phyloP scores from a whole-genome alignment of 2,888 invertebrate genomes.

The Miltochrista miniata region DNA sequence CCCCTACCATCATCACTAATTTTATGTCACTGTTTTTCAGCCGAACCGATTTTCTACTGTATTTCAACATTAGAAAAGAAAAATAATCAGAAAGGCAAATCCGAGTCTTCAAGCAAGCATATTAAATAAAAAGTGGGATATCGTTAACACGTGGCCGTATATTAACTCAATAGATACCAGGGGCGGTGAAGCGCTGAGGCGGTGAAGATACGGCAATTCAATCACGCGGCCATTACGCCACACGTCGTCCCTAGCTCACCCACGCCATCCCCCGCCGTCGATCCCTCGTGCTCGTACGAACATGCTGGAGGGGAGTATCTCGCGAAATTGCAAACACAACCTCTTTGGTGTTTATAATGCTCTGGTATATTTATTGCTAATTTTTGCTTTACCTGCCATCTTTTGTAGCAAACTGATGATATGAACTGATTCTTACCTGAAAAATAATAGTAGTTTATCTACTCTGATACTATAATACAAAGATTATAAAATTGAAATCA shows the following conservation, averaged over 20 bases:
- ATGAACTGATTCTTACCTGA: constrained; percentile 49
- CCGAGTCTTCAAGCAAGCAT: not conserved
- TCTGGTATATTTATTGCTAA: constrained; percentile 69
- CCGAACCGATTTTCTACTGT: not conserved
- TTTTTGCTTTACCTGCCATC: constrained; percentile 27
- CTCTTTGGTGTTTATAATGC: constrained; percentile 45
- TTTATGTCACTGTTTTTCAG: not conserved
- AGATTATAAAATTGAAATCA: too few relatives aligned
- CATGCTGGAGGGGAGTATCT: constrained; percentile 40
- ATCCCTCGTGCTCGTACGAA: constrained; percentile 34
- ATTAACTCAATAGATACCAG: constrained; percentile 67
- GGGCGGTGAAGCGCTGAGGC: constrained; percentile 57
- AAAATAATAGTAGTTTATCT: constrained; percentile 17
- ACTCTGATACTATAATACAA: too few relatives aligned
- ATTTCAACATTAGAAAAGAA: not conserved
- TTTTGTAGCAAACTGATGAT: not conserved
- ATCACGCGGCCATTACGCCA: constrained; percentile 68
- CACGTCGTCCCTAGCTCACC: constrained; percentile 47
- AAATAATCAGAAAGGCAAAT: not conserved
- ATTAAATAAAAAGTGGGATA: constrained; percentile 25
- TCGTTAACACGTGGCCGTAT: constrained; percentile 47
- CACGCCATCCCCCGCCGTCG: constrained; percentile 29
- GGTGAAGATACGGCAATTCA: constrained; percentile 70
- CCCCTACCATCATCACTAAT: not conserved
- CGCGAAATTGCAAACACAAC: constrained; percentile 60